These are phyloP conservation scores for Kradibia gibbosae DNA, from an alignment of 1,140 invertebrate genomes.

Conservation along the genomic window DNA sequence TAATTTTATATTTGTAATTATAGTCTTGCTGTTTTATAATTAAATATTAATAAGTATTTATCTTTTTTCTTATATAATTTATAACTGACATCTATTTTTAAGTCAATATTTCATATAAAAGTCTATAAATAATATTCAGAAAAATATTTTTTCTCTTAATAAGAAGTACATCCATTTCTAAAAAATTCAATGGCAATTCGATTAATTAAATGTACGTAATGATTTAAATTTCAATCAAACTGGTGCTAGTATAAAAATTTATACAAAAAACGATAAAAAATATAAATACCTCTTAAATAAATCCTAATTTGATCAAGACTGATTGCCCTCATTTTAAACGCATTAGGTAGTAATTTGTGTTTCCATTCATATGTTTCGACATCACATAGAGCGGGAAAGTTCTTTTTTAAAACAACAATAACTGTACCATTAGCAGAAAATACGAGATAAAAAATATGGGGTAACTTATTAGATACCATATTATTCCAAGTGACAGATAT, in stretches of 20 bases:
- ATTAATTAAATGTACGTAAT: not conserved
- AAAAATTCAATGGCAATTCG: not conserved
- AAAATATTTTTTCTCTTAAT: not conserved
- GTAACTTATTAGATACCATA: slow-evolving; percentile 6
- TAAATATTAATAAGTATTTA: not conserved
- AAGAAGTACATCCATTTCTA: not conserved
- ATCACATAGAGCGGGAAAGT: not conserved
- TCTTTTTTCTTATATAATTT: not conserved
- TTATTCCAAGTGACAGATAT: not conserved
- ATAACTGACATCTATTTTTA: not conserved
- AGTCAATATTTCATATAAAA: not conserved
- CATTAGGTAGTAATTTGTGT: not conserved
- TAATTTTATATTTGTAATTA: not conserved
- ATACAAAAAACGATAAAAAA: not conserved
- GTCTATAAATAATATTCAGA: not conserved
- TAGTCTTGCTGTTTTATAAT: not conserved
- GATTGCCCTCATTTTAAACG: not conserved
- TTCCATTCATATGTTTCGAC: not conserved
- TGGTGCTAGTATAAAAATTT: not conserved
- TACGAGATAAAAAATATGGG: not conserved
- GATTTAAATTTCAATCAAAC: not conserved
- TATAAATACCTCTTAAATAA: not conserved
- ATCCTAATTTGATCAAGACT: not conserved
- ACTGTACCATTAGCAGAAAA: slow-evolving; percentile 18
- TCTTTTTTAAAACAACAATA: not conserved